A percentile compares a stretch with the other conserved stretches of the same genome.
Evolutionary conservation across 2,113 vertebrate species (phyloP).

Genomic region (Lontra canadensis): DNA sequence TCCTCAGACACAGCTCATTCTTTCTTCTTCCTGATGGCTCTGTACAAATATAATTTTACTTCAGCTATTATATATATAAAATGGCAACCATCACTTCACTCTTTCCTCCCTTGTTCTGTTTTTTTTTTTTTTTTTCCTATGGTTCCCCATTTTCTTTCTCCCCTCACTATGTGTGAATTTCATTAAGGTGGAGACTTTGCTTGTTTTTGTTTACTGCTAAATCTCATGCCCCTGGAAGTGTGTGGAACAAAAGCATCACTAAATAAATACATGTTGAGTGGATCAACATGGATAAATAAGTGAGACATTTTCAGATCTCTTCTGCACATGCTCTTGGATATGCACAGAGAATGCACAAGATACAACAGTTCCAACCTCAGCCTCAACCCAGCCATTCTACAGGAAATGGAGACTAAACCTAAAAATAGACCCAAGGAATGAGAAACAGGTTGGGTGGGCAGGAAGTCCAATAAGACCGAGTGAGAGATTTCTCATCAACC

Average conservation of each 20-base stretch:
- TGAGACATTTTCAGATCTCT: background rate
- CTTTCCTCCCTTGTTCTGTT: background rate
- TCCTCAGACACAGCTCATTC: background rate
- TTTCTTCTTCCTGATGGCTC: background rate
- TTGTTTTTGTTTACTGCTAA: background rate
- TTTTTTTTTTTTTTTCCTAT: background rate
- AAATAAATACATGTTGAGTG: background rate
- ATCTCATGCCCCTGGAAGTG: background rate
- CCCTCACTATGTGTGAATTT: background rate
- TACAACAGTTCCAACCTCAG: background rate
- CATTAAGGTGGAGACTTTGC: background rate
- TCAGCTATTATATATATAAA: no score
- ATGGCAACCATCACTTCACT: background rate
- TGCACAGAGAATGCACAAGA: background rate
- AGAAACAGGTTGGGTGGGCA: background rate
- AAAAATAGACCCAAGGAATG: background rate
- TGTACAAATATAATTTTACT: background rate
- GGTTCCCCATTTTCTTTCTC: background rate
- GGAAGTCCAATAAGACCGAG: no score
- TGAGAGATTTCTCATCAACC: background rate
- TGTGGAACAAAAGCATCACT: background rate
- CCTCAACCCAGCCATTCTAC: background rate
- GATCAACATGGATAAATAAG: background rate
- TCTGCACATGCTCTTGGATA: rapidly evolving
- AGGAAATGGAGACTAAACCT: background rate